Evolutionary conservation across 23 tunicate species (phyloP), one percentile per base, ranked within the genome.

Genomic region (Styela clava): DNA sequence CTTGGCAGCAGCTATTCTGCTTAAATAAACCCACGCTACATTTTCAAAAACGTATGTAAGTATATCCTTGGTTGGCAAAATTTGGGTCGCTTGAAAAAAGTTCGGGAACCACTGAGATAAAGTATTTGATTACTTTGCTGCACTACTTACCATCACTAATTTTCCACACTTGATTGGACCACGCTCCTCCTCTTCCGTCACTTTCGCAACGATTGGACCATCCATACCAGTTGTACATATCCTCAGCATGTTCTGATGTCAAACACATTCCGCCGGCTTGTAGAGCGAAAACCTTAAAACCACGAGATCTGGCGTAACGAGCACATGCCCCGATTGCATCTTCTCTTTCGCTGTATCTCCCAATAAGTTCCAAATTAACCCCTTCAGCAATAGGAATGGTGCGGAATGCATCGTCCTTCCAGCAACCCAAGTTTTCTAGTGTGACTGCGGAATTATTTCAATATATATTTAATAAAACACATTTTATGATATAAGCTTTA

Each of bases 321-420:
- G 71, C 71, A 67, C 71, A 67, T 24, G 30, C 71, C 24, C 71
- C 71, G 1, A 67, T 67, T 67, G 71, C 1, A 16, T 67, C 71
- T 29, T 67, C 71, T 67, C 31, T 67, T 22, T 67, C 31, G 16
- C 31, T 27, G 2, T 67, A 29, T 29, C 71, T 67, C 16, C 31
- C 2, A 16, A 29, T 29, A 18, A 1, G 31, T 25, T 25, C 2
- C 12, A 25, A 24, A 25, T 27, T 27, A 18, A 22, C 71, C 3
- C 85, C 85, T 63, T 64, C 84, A 1, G 68, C 65, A 1, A n/a
- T n/a, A 2, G 68, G 35, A 32, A 80, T 33, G 3, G 56, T 24
- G 22, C 73, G 79, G 62, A 74, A n/a, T 33, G 79, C 79, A 26
- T 78, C 68, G 2, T 67, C 71, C 71, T 67, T 67, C 71, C 71